A percentile compares a stretch with the other conserved stretches of the same genome.
Evolutionary conservation across 2,888 invertebrate species (phyloP).

Genomic region (Salpingus planirostris): DNA sequence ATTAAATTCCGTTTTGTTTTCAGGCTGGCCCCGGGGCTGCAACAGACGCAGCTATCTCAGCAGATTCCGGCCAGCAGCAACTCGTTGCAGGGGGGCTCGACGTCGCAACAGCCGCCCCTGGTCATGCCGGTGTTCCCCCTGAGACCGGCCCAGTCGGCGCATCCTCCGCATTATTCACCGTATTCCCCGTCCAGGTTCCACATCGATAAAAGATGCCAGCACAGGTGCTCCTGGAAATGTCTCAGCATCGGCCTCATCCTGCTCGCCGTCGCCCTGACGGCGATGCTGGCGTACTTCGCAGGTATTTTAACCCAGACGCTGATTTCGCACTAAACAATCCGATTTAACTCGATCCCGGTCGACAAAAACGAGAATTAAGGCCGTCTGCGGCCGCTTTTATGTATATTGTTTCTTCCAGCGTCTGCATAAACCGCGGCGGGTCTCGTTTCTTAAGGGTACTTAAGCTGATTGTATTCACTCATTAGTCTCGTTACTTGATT

Average conservation of each 20-base stretch:
- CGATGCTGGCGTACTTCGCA: slow-evolving; percentile 92
- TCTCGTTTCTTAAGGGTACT: no score
- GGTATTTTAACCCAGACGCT: no score
- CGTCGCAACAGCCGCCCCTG: slow-evolving; percentile 66
- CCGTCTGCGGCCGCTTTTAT: no score
- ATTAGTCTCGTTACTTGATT: no score
- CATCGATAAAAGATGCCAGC: slow-evolving; percentile 89
- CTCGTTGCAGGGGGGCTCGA: slow-evolving; percentile 45
- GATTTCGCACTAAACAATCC: no score
- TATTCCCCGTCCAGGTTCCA: slow-evolving; percentile 90
- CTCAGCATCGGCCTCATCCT: slow-evolving; percentile 89
- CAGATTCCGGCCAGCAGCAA: slow-evolving; percentile 52
- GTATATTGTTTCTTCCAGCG: no score
- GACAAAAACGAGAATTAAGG: no score
- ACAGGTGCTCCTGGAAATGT: slow-evolving; percentile 95
- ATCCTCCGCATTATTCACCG: slow-evolving; percentile 70
- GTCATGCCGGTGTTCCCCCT: slow-evolving; percentile 86
- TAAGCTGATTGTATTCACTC: no score
- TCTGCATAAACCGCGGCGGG: no score
- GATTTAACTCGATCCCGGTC: no score
- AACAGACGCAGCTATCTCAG: slow-evolving; percentile 48
- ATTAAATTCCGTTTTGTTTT: no score
- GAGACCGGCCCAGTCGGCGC: slow-evolving; percentile 49
- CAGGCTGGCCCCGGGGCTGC: slow-evolving; percentile 45
- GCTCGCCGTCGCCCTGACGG: slow-evolving; percentile 80